Evolutionary conservation across 2,888 invertebrate species (phyloP), one percentile per base, ranked within the genome.

Genomic region (Rhagonycha lutea): DNA sequence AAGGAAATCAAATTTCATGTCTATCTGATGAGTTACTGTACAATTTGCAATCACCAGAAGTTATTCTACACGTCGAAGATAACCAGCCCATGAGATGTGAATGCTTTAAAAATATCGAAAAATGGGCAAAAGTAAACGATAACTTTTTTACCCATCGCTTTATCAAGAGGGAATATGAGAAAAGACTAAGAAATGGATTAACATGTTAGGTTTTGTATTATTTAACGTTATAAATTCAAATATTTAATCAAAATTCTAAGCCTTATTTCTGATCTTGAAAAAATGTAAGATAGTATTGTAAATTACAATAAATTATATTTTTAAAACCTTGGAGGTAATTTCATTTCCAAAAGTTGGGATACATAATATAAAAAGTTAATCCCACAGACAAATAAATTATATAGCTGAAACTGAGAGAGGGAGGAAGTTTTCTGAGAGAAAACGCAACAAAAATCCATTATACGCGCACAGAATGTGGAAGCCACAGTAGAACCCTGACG

Each of bases 31-130:
- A 72, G 4, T 60, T 73, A 4, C 69, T 78, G 7, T 71, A 78
- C 14, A 67, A 65, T 26, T 61, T 78, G 4, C 47, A 71, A 32
- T 75, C 78, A 10, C 12, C 24, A 1, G 69, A 77, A 4, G 61
- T 77, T 12, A 72, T 77, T 26, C 24, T 77, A 24, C 77, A 28
- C 18, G 69, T 77, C n/a, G 77, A 77, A 61, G 63, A 73, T 28
- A 75, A 78, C 29, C n/a, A 67, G 8, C 32, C 70, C 2, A 73
- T 75, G 75, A 11, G 65, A 28, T 78, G 75, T 29, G 61, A 68
- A 11, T 78, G 75, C 29, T 65, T 75, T 3, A 63, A 47, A 32
- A 67, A 29, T 12, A 69, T 75, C n/a, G 67, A 73, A 14, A 70
- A 62, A 0, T 78, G 78, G 75, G 75, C 75, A 1, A 73, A 69